phyloP scores from a whole-genome alignment of 2,113 vertebrate genomes.

The Trachemys scripta region DNA sequence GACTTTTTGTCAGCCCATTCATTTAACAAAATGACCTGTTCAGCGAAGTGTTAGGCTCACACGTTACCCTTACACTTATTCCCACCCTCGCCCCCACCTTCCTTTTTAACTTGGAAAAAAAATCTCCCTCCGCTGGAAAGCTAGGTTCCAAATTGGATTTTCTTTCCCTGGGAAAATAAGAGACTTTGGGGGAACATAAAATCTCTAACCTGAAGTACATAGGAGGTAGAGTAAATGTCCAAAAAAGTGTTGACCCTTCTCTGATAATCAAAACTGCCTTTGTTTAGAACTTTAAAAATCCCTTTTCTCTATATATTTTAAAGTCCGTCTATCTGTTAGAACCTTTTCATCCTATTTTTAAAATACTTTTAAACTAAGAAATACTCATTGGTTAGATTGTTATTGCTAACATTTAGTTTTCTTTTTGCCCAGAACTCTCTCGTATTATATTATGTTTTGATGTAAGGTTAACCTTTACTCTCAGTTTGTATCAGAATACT shows the following conservation, averaged over 20 bases:
- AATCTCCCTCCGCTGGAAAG: background rate
- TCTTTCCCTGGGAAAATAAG: background rate
- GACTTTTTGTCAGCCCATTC: background rate
- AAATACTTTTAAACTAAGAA: background rate
- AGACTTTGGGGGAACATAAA: background rate
- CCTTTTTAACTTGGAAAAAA: background rate
- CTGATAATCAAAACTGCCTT: background rate
- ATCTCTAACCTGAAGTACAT: background rate
- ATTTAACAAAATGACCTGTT: background rate
- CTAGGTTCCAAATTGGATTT: background rate
- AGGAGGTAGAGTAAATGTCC: background rate
- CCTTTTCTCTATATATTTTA: background rate
- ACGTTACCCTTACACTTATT: background rate
- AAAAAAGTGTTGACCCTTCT: background rate
- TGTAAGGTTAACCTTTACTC: conserved; percentile 52
- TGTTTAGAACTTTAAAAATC: conserved; percentile 23
- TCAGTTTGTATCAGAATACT: background rate
- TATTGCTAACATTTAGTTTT: background rate
- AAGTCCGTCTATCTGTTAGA: background rate
- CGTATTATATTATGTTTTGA: conserved; percentile 10
- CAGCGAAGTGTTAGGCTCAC: background rate
- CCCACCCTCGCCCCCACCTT: background rate
- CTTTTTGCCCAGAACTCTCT: conserved; percentile 3
- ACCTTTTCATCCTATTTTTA: background rate
- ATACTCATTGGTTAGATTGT: background rate